Conservation (phyloP, 92 coral and sea anemone genomes). For the Ricordea florida region DNA sequence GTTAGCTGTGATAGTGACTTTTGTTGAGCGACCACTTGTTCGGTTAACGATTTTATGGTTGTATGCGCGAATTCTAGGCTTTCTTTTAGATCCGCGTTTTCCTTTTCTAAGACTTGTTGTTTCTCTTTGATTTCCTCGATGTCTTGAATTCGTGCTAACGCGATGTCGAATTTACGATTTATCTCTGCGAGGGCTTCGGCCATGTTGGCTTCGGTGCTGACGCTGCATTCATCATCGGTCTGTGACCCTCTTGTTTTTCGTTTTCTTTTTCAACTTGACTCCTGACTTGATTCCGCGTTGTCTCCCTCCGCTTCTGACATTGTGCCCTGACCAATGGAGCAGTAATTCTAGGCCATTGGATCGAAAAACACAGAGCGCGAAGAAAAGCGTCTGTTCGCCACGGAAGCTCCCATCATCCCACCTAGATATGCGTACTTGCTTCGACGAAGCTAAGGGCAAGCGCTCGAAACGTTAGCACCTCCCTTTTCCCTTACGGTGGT, state of each 20-base stretch:
- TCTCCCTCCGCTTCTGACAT: too few relatives aligned
- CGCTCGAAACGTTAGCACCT: too few relatives aligned
- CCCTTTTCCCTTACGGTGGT: too few relatives aligned
- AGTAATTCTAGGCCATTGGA: too few relatives aligned
- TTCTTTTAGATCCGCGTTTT: background rate
- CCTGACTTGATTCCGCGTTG: too few relatives aligned
- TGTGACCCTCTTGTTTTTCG: slow-evolving; percentile 38
- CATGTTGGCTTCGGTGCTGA: background rate
- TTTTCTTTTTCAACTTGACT: too few relatives aligned
- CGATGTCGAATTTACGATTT: slow-evolving; percentile 17
- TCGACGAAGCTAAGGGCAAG: too few relatives aligned
- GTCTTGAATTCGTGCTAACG: slow-evolving; percentile 5
- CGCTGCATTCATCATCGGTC: slow-evolving; percentile 7
- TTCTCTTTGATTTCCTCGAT: slow-evolving; percentile 15
- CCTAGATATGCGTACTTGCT: too few relatives aligned
- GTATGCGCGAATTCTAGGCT: slow-evolving; percentile 33
- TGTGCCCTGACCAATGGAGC: too few relatives aligned
- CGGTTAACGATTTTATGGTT: background rate
- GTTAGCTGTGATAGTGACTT: background rate
- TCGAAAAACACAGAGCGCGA: too few relatives aligned
- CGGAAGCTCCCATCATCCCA: too few relatives aligned
- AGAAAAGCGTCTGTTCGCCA: too few relatives aligned
- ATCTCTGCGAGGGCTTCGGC: slow-evolving; percentile 11
- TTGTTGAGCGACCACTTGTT: background rate
- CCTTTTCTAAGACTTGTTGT: slow-evolving; percentile 6